Evolutionary conservation across 2,113 vertebrate species (phyloP), one percentile per base, ranked within the genome.

Genomic region (Hippolais icterina): DNA sequence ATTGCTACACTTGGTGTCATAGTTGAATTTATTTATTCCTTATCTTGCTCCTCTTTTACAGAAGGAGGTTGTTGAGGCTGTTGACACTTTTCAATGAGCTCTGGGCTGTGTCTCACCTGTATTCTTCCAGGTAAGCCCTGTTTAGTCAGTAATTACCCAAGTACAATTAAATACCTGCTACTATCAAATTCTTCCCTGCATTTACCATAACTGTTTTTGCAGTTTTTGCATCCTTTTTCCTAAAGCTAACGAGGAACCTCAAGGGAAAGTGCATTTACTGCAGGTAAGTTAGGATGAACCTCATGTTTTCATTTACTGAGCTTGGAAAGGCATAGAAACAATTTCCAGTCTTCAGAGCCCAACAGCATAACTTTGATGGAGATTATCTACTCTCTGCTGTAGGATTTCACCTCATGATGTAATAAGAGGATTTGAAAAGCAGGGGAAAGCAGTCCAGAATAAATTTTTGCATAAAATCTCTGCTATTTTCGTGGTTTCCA

Each of bases 391-490:
- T 78, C 75, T 65, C 69, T 93, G 77, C 77, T 93, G 83, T 29
- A 69, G 88, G 86, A 93, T 93, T 96, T 76, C 86, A 76, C 92
- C 83, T 94, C 61, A 31, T 79, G 83, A 93, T 91, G 83, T 69
- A 94, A 24, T 87, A 93, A 96, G 90, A 92, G 92, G 92, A 94
- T 95, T 97, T 96, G 23, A 64, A 93, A 94, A 87, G 49, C 79
- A 68, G 37, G 6, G n/a, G 25, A 57, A 84, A 93, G 60, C 47
- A 80, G 69, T 56, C 20, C 41, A 64, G 69, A 83, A 75, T 92
- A 91, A 69, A 33, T 68, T 78, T 94, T 89, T 82, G 56, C n/a
- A 57, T 65, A 86, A 96, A 87, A 93, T 82, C 83, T 89, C 69
- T 82, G 52, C 85, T 87, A 13, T 92, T 90, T 92, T 68, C 37